Base-by-base conservation (phyloP, 2,113 vertebrate genomes). In the Mesocricetus auratus region DNA sequence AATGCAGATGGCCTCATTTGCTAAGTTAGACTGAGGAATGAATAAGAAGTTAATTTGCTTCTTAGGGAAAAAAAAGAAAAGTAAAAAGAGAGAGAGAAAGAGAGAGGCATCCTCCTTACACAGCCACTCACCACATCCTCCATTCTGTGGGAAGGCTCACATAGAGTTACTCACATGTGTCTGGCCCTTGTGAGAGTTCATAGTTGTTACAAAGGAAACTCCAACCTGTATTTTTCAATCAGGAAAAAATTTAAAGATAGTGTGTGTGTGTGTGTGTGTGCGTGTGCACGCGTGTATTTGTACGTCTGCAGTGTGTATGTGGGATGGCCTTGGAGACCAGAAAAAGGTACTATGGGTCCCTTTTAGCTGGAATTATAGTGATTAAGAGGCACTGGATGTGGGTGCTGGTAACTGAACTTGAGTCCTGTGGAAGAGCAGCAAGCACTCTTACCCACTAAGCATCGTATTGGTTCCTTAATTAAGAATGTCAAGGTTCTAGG, bases 31-130 rank as follows among this genome's bases (percentile, higher is more conserved):
- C 3, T 17, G 86, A 42, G 39, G 60, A 89, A 66, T 92, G 64
- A 16, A 85, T 42, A 71, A 78, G 26, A 95, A 75, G 36, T 96
- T 94, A 91, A 75, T 73, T 79, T 86, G 26, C 64, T 89, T 83
- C 60, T 71, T 33, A 78, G 85, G 68, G 13, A 21, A 26, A 64
- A 91, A 75, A 73, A 39, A 29, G 3, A 45, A 12, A 69, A 26
- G 5, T 13, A 45, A 45, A 58, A 39, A 82, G 12, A 1, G 7
- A 15, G 26, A 13, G 5, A 39, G 42, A 33, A 9, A 33, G 0
- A 33, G 69, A 89, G 24, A 82, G 22, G 29, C n/a, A 33, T 50
- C 9, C 31, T 68, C 3, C 33, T 62, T 77, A 19, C 13, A 26
- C 31, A n/a, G 77, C 75, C 15, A 36, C 64, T 17, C n/a, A 81